phyloP scores from a whole-genome alignment of 2,113 vertebrate genomes.

The Notothenia coriiceps region DNA sequence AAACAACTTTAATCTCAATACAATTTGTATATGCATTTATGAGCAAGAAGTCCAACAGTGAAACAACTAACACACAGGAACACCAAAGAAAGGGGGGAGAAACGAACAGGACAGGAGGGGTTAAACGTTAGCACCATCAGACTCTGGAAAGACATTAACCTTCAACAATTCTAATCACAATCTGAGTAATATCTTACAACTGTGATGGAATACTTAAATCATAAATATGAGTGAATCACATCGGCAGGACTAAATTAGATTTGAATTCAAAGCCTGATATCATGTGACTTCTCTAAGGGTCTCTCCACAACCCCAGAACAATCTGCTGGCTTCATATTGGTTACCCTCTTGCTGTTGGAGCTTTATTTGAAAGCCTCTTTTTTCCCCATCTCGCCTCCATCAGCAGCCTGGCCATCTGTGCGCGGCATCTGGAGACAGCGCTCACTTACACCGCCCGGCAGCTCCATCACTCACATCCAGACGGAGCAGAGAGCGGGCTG shows the following conservation, averaged over 20 bases:
- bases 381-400: neutral
- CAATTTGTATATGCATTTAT: no score
- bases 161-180: neutral
- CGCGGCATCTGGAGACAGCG: slow-evolving; percentile 29
- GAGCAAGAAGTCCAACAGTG: no score
- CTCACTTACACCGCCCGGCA: slow-evolving; percentile 60
- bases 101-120: no score
- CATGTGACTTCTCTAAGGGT: slow-evolving; percentile 18
- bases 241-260: neutral
- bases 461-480: slow-evolving; percentile 59
- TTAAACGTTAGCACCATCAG: no score
- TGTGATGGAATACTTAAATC: neutral
- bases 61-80: no score
- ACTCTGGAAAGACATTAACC: no score
- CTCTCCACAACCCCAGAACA: slow-evolving; percentile 29
- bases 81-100: no score
- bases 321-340: slow-evolving; percentile 65
- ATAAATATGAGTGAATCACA: slow-evolving; percentile 16
- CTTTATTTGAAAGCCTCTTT: slow-evolving; percentile 35
- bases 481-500: slow-evolving; percentile 15
- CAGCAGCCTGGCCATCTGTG: slow-evolving; percentile 70
- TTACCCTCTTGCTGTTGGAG: slow-evolving; percentile 41
- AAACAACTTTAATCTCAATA: no score
- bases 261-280: slow-evolving; percentile 2
- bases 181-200: neutral